Evolutionary conservation across 2,113 vertebrate species (phyloP), one percentile per base, ranked within the genome.

Genomic region (Mesembrinibis cayennensis): DNA sequence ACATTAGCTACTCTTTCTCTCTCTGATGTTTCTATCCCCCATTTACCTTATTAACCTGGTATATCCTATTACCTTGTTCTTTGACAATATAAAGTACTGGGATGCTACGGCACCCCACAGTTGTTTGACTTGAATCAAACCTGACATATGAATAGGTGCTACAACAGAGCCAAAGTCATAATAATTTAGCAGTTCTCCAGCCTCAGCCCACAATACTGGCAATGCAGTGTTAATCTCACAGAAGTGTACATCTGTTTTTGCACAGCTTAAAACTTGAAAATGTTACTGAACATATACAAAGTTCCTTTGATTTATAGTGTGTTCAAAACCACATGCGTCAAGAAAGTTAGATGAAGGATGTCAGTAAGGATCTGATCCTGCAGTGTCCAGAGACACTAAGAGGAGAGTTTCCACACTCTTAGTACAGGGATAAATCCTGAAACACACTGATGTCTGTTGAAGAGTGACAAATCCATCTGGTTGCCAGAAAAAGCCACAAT

Each of bases 141-240:
- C 42, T 73, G 38, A 50, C 13, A 49, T 2, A 49, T 38, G 9
- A 88, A 83, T 2, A 50, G 40, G 42, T 52, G 12, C 20, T 50
- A 66, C 19, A 49, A 26, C 13, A 76, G 29, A 95, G 58, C 16
- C 32, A 47, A 74, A 67, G n/a, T 38, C 18, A 32, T 21, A 52
- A 32, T 2, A 2, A 55, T 52, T 52, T 18, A 47, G 76, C 47
- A 47, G 49, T 23, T 86, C 67, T 89, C 52, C 49, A 85, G 42
- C n/a, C 34, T 47, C 36, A 74, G 29, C 29, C 2, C 0, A 0
- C 55, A 78, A 16, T 5, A 42, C 8, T 19, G 26, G 27, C 25
- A 61, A 77, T 5, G 27, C 42, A 52, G 23, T 2, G 4, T 23
- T 77, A 11, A 34, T 19, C n/a, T 59, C 58, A 63, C 61, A 49